Percentiles rank a stretch among this genome's conserved stretches.
These are phyloP conservation scores for Tetranychus urticae DNA, from an alignment of 1,140 invertebrate species.

Conservation along the genomic window DNA sequence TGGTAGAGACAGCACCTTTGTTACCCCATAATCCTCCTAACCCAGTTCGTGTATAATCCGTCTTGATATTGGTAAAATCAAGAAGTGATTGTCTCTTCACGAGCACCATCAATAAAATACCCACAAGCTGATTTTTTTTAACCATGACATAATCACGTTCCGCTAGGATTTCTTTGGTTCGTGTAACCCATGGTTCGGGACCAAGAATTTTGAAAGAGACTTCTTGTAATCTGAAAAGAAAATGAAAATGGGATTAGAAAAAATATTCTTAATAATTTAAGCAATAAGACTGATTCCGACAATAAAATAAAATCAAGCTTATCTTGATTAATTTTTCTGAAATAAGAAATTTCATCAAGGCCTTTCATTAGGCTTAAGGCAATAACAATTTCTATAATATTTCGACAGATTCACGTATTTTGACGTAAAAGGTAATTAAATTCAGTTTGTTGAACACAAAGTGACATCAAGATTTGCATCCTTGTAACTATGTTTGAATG, in stretches of 20 bases:
- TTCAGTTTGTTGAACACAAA: no score
- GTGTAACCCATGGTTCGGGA: constrained; percentile 1
- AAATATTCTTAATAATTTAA: not conserved
- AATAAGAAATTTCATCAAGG: no score
- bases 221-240: not conserved
- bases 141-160: constrained; percentile 11
- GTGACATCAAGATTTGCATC: no score
- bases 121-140: constrained; percentile 14
- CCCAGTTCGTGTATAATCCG: constrained; percentile 59
- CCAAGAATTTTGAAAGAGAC: not conserved
- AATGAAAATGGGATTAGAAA: not conserved
- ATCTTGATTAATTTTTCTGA: no score
- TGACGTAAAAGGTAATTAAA: no score
- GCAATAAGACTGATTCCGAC: not conserved
- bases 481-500: no score
- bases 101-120: constrained; percentile 44
- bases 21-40: constrained; percentile 72
- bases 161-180: not conserved
- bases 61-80: constrained; percentile 38
- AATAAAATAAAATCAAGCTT: no score
- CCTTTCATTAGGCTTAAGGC: no score
- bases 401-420: no score
- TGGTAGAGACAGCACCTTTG: constrained; percentile 69
- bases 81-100: constrained; percentile 46
- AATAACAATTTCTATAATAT: no score